A percentile compares a stretch with the other conserved stretches of the same genome.
Conservation (phyloP, 2,113 vertebrate species). For the Crotalus tigris region DNA sequence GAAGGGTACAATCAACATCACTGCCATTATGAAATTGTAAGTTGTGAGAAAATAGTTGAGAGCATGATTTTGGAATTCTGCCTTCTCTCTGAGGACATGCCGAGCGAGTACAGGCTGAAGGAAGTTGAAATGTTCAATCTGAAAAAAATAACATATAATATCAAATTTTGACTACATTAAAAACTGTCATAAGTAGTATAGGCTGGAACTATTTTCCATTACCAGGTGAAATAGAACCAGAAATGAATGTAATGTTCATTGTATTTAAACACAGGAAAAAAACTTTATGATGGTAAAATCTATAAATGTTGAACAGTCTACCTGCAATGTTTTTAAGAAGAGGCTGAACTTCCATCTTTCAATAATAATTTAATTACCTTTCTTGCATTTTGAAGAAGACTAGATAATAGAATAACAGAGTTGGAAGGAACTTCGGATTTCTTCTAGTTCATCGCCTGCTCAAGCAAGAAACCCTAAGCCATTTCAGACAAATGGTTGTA, state of each 20-base stretch:
- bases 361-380: background rate
- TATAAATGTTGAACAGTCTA: background rate
- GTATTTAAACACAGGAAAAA: background rate
- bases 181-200: background rate
- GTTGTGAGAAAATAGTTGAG: background rate
- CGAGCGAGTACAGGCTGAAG: background rate
- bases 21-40: background rate
- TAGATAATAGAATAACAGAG: background rate
- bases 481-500: background rate
- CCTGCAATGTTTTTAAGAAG: background rate
- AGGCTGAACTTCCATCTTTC: background rate
- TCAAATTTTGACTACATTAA: background rate
- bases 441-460: background rate
- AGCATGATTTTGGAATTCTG: background rate
- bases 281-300: background rate
- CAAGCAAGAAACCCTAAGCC: background rate
- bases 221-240: background rate
- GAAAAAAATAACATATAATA: background rate
- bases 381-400: background rate
- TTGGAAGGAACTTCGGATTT: background rate
- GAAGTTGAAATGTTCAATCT: background rate
- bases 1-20: background rate
- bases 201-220: background rate
- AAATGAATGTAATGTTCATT: background rate
- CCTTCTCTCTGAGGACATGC: background rate